Base-by-base conservation (phyloP, 2,888 invertebrate genomes). In the Sarcophaga rosellei region DNA sequence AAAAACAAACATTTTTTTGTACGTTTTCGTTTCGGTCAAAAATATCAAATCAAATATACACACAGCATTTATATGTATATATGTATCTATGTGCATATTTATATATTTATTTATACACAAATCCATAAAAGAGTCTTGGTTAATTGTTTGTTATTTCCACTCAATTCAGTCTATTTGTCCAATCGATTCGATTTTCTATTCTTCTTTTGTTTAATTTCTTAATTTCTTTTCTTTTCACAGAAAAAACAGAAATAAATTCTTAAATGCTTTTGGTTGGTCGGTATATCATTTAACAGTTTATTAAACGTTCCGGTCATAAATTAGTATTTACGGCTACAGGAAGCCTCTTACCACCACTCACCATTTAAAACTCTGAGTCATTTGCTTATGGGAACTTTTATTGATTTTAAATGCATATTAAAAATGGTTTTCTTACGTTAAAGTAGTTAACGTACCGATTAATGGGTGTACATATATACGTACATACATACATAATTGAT, bases 241-340 rank as follows among this genome's bases (percentile, higher is more conserved):
- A 70, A 57, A 57, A 53, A 47, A 57, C 20, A 23, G 53, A 63
- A 35, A 35, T 35, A 35, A 21, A n/a, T 35, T 44, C 15, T 61
- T 61, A 53, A 69, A 62, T 63, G 3, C 15, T 17, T 76, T 76
- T 65, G 10, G 35, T 35, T 35, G 2, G 35, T 35, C 10, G 15
- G 59, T 17, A 62, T 72, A 75, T 81, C 81, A 73, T 75, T 85
- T 78, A 78, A 47, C 85, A 78, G 59, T 65, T 74, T 74, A 81
- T 81, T 81, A 77, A 78, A 59, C 35, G 59, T 81, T 85, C 81
- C 69, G 85, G 77, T 74, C 35, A 17, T 63, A 70, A 81, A 68
- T 77, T 68, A 17, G 2, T 66, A 53, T 75, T 57, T 69, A 44
- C 23, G 11, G 23, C 45, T 20, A 21, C 57, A 81, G 76, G 70